These are phyloP conservation scores for Ia io DNA, from an alignment of 2,113 vertebrate genomes.

Conservation along the genomic window DNA sequence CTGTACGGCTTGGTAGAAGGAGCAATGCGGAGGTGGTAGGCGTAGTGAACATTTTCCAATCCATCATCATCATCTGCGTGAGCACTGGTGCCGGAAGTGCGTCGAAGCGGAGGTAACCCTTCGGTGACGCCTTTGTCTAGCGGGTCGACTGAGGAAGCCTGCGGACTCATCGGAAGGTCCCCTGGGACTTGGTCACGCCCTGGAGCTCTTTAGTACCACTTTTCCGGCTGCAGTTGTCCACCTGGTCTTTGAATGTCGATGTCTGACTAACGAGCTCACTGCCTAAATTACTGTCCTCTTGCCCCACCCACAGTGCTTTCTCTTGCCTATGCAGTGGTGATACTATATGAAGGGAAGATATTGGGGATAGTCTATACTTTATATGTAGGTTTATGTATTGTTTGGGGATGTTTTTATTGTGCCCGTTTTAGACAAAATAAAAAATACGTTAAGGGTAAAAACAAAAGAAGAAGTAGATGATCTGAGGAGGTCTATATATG, in stretches of 20 bases:
- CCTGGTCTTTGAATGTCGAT: conserved; percentile 52
- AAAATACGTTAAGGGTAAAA: conserved; percentile 71
- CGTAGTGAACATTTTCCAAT: conserved; percentile 96
- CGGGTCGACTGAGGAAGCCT: no score
- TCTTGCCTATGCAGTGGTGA: conserved; percentile 33
- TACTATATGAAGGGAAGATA: conserved; percentile 70
- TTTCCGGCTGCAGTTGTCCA: conserved; percentile 57
- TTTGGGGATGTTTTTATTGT: conserved; percentile 75
- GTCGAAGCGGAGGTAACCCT: no score
- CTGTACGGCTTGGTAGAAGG: conserved; percentile 92
- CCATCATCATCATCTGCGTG: conserved; percentile 34
- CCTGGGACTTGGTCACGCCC: no score
- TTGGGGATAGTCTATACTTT: conserved; percentile 77
- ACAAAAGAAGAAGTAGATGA: neutral
- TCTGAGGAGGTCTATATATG: neutral
- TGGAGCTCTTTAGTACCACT: neutral
- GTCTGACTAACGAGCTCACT: conserved; percentile 26
- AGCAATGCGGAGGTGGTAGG: conserved; percentile 97
- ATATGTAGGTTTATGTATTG: conserved; percentile 75
- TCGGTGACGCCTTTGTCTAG: no score
- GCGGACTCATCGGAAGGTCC: no score
- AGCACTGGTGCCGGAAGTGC: no score
- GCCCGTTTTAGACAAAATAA: conserved; percentile 81
- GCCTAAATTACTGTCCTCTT: conserved; percentile 54
- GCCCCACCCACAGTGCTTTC: conserved; percentile 27